Evolutionary conservation across 2,888 invertebrate species (phyloP).

Genomic region (Lacanobia oleracea): DNA sequence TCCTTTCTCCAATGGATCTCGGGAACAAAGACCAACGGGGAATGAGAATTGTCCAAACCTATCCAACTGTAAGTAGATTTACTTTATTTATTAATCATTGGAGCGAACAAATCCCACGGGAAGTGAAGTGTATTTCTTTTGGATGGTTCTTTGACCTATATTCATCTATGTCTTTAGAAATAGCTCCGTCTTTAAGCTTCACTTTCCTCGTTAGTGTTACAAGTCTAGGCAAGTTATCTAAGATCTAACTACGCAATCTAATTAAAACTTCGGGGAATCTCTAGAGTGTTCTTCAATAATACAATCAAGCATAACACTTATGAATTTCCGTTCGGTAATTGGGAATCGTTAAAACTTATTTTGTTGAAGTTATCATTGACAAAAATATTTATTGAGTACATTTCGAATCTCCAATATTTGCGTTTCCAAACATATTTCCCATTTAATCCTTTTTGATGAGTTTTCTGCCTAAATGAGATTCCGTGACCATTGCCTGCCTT

Average conservation of each 20-base stretch:
- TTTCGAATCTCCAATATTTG: background rate
- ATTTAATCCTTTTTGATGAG: slow-evolving; percentile 19
- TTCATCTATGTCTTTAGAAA: slow-evolving; percentile 1
- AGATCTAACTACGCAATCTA: slow-evolving; percentile 35
- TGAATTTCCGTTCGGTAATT: slow-evolving; percentile 14
- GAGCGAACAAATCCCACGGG: slow-evolving; percentile 1
- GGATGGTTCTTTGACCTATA: background rate
- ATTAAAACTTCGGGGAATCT: slow-evolving; percentile 42
- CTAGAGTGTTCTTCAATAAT: slow-evolving; percentile 22
- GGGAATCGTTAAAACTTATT: slow-evolving; percentile 19
- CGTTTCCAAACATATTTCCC: slow-evolving; percentile 8
- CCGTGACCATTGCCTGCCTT: slow-evolving; percentile 5
- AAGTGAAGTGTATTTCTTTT: slow-evolving; percentile 16
- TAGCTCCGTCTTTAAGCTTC: background rate
- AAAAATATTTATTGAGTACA: slow-evolving; percentile 9
- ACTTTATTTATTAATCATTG: slow-evolving; percentile 43
- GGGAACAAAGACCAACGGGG: slow-evolving; percentile 28
- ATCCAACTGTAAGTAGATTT: slow-evolving; percentile 37
- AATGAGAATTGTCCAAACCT: slow-evolving; percentile 38
- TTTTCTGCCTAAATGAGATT: slow-evolving; percentile 6
- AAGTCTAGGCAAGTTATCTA: slow-evolving; percentile 19
- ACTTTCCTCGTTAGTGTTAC: slow-evolving; percentile 1
- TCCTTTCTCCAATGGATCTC: slow-evolving; percentile 15
- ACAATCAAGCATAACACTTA: slow-evolving; percentile 14
- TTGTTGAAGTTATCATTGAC: background rate